phyloP scores from a whole-genome alignment of 2,888 invertebrate species.

The Spodoptera exigua region DNA sequence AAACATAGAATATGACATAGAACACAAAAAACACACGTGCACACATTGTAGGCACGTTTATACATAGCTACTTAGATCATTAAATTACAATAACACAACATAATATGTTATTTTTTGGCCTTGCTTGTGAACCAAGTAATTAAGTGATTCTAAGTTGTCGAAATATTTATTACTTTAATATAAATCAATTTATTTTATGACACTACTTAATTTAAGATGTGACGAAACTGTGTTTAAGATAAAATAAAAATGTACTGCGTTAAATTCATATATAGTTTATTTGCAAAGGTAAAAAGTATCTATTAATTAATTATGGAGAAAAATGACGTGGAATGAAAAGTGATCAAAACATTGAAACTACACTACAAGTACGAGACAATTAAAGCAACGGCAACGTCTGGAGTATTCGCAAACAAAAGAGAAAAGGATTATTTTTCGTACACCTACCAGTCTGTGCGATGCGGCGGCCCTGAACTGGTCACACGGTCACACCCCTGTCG shows the following conservation, averaged over 20 bases:
- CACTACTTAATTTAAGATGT: slow-evolving; percentile 19
- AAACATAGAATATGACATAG: too few relatives aligned
- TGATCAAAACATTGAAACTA: background rate
- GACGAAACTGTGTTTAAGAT: slow-evolving; percentile 5
- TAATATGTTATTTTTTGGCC: slow-evolving; percentile 29
- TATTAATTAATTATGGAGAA: too few relatives aligned
- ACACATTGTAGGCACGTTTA: background rate
- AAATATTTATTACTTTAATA: slow-evolving; percentile 38
- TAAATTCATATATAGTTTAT: too few relatives aligned
- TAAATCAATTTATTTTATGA: slow-evolving; percentile 30
- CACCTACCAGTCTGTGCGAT: background rate
- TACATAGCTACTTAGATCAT: background rate
- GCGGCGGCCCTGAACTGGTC: slow-evolving; percentile 18
- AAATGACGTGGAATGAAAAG: too few relatives aligned
- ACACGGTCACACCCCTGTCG: slow-evolving; percentile 23
- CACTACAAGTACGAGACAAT: background rate
- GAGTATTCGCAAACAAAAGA: background rate
- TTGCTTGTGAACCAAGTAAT: slow-evolving; percentile 32
- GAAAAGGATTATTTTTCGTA: background rate
- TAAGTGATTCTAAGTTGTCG: slow-evolving; percentile 27
- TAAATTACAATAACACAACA: slow-evolving; percentile 10
- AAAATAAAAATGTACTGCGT: background rate
- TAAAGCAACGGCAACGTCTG: background rate
- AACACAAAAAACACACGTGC: too few relatives aligned
- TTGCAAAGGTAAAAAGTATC: too few relatives aligned